Evolutionary conservation across 2,888 invertebrate genomes (phyloP).

Genomic region (Megalurothrips usitatus): DNA sequence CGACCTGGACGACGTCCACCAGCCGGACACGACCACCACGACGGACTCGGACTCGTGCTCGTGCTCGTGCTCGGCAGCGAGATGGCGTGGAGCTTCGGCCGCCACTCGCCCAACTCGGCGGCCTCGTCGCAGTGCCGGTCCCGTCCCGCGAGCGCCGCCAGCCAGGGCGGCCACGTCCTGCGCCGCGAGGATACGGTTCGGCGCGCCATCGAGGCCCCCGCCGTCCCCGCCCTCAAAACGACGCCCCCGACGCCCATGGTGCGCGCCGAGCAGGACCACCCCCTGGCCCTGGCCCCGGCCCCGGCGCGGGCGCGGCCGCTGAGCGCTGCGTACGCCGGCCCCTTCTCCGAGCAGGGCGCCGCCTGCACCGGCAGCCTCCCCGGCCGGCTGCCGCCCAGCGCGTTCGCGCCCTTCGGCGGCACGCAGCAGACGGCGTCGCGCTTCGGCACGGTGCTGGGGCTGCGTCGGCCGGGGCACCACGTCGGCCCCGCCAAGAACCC

Average conservation of each 20-base stretch:
- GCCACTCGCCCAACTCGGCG: slow-evolving; percentile 35
- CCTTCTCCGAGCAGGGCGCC: slow-evolving; percentile 35
- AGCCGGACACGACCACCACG: slow-evolving; percentile 32
- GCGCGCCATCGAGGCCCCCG: background rate
- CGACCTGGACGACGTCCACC: slow-evolving; percentile 41
- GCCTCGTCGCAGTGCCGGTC: background rate
- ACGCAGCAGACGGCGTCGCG: slow-evolving; percentile 2
- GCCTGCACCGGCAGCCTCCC: background rate
- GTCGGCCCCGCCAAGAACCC: slow-evolving; percentile 69
- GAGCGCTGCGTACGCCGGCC: background rate
- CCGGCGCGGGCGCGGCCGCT: background rate
- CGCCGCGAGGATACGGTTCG: slow-evolving; percentile 39
- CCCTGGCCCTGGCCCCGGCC: background rate
- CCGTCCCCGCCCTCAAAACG: background rate
- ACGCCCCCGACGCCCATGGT: background rate
- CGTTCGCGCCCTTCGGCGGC: slow-evolving; percentile 18
- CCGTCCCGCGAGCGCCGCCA: background rate
- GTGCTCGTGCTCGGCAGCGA: slow-evolving; percentile 35
- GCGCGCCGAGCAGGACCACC: background rate
- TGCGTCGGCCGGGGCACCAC: slow-evolving; percentile 66
- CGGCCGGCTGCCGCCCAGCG: background rate
- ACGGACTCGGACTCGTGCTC: slow-evolving; percentile 30
- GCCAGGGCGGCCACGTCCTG: slow-evolving; percentile 39
- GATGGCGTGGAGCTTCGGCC: slow-evolving; percentile 53
- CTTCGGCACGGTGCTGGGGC: slow-evolving; percentile 36